A percentile compares a stretch with the other conserved stretches of the same genome.
phyloP scores from a whole-genome alignment of 2,113 vertebrate genomes.

The Sarotherodon lohbergeri region DNA sequence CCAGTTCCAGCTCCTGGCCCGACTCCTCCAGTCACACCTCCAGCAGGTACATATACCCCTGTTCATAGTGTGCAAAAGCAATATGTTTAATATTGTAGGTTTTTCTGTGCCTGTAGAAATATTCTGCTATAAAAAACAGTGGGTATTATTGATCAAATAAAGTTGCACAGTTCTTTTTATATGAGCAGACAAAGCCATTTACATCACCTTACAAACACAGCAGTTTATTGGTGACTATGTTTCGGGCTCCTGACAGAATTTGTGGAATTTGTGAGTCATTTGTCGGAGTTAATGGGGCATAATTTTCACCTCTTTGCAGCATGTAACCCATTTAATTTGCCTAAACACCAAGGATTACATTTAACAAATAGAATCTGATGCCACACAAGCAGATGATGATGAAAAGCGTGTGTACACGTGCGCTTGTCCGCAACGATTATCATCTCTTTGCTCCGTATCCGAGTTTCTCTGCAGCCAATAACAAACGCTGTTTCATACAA shows the following conservation, averaged over 20 bases:
- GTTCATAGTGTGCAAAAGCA: neutral
- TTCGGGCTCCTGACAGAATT: neutral
- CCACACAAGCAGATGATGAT: neutral
- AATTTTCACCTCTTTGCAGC: neutral
- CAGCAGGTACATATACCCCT: slow-evolving; percentile 72
- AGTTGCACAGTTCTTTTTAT: neutral
- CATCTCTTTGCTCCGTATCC: neutral
- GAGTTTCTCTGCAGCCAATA: slow-evolving; percentile 22
- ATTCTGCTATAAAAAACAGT: neutral
- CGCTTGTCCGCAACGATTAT: neutral
- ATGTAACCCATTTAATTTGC: neutral
- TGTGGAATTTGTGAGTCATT: slow-evolving; percentile 28
- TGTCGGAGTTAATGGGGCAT: neutral
- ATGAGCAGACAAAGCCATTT: neutral
- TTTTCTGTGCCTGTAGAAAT: neutral
- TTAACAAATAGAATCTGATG: neutral
- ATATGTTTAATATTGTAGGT: neutral
- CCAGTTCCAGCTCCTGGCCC: slow-evolving; percentile 38
- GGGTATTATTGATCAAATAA: neutral
- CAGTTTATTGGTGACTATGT: neutral
- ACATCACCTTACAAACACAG: neutral
- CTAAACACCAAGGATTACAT: neutral
- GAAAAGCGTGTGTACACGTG: neutral
- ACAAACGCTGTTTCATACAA: slow-evolving; percentile 25
- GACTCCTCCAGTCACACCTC: slow-evolving; percentile 30